Base-by-base conservation (phyloP, 2,888 invertebrate species). In the Tineola bisselliella region DNA sequence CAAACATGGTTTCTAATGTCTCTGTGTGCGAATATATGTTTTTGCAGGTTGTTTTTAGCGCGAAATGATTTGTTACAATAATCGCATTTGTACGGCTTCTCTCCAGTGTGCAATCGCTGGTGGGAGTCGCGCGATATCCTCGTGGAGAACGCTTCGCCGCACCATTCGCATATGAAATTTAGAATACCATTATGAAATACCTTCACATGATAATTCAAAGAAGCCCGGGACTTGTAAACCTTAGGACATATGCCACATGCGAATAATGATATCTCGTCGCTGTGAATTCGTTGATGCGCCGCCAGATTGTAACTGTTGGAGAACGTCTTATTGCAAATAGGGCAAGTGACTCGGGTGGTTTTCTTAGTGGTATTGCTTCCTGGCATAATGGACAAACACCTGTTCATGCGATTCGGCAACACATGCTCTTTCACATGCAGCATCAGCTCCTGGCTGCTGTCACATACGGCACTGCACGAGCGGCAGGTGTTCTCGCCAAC, bases 91-190 rank as follows among this genome's bases (percentile, higher is more conserved):
- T 77, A 83, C 3, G 89, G 88, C 54, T 71, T 79, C n/a, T 70
- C 72, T 0, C 87, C 88, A 0, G 87, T 76, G 67, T 89, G 89
- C 10, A 80, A 66, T 0, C 77, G 72, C 0, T 68, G 56, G 75
- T 89, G 89, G 0, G 73, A 70, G 62, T 84, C 74, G 33, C 88
- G 76, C 12, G 79, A 77, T 8, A 70, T 66, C 0, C 78, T 71
- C 1, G 83, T 75, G 0, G 87, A 81, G 65, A 89, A 89, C 1
- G 77, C 77, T 63, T 88, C 88, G 0, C 79, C 79, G 65, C 90
- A 90, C 12, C 70, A 67, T 0, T 72, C 61, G 65, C 90, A 90
- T 0, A 72, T 61, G 66, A 79, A 79, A 0, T 76, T 76, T 61
- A 87, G 74, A 1, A 75, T 67, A 4, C 88, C 79, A 3, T 79